Conservation (phyloP, 2,888 invertebrate genomes). For the Campoplex nolae region DNA sequence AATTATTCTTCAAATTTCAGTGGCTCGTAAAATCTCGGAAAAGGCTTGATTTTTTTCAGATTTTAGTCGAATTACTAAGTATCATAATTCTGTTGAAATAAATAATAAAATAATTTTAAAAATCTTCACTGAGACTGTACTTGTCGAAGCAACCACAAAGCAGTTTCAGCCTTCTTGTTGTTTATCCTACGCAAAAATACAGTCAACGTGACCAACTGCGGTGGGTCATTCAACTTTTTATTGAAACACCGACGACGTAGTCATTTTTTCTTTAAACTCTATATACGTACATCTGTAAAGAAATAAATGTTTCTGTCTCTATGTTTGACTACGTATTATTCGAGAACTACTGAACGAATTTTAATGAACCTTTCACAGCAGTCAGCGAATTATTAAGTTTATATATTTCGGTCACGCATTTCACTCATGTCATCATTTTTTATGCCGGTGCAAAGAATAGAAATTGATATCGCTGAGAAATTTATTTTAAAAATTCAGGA, state of each 20-base stretch:
- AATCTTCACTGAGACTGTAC: constrained; percentile 2
- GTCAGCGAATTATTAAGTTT: background rate
- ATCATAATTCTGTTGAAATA: background rate
- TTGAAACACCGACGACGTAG: background rate
- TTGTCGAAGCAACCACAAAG: background rate
- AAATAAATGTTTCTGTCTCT: background rate
- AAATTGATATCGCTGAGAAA: too few species aligned
- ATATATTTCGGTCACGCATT: background rate
- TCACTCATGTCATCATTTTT: too few species aligned
- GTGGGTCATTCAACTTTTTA: constrained; percentile 52
- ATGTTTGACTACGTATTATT: background rate
- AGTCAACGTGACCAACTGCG: constrained; percentile 13
- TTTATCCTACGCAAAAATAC: constrained; percentile 28
- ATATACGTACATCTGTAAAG: background rate
- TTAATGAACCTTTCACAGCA: background rate
- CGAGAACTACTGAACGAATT: background rate
- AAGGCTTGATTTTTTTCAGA: background rate
- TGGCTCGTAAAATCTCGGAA: background rate
- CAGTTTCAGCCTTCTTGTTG: background rate
- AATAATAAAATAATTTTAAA: background rate
- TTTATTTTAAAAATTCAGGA: too few species aligned
- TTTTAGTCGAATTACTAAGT: background rate
- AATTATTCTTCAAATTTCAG: background rate
- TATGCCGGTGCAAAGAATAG: too few species aligned
- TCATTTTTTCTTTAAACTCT: background rate